Evolutionary conservation across 2,113 vertebrate genomes (phyloP), one percentile per base, ranked within the genome.

Genomic region (Eudorcas thomsonii): DNA sequence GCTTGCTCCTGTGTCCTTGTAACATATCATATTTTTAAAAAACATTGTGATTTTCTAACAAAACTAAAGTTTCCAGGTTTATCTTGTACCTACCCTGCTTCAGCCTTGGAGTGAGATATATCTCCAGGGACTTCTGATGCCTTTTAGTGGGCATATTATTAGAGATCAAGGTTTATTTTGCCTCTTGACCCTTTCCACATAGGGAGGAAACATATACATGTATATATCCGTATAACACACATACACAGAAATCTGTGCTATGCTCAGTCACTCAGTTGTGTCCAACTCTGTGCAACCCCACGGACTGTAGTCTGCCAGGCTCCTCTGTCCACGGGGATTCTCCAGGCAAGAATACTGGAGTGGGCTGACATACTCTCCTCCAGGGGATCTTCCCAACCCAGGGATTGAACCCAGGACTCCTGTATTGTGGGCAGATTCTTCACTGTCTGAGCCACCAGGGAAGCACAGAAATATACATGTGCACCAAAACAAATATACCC

Each of bases 181-280:
- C 36, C 88, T 95, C 62, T 54, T 83, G 43, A 93, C 26, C 21
- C 5, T 74, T 93, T 80, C 28, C 36, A 50, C 25, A 62, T n/a
- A 43, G 43, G 36, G 67, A 96, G 8, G 43, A 62, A 71, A 67
- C 55, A 12, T 67, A 30, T 21, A 62, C 26, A n/a, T 19, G 39
- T n/a, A 10, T 23, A 25, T 48, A 59, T 19, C 60, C 21, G 25
- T 13, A 74, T 39, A 39, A 74, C 21, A 74, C 67, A 74, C 36
- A 74, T 13, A 39, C 36, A 39, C 36, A 39, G 67, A 74, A 74
- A 39, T 74, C 36, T 39, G 36, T 39, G n/a, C 19, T 71, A 3
- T 12, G 36, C 67, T 74, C 13, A 74, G 36, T 74, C 0, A 0
- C 21, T 74, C 21, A 74, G 67, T 39, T 10, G 0, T 39, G 67